phyloP scores from a whole-genome alignment of 2,888 invertebrate genomes.

The Melitaea athalia region DNA sequence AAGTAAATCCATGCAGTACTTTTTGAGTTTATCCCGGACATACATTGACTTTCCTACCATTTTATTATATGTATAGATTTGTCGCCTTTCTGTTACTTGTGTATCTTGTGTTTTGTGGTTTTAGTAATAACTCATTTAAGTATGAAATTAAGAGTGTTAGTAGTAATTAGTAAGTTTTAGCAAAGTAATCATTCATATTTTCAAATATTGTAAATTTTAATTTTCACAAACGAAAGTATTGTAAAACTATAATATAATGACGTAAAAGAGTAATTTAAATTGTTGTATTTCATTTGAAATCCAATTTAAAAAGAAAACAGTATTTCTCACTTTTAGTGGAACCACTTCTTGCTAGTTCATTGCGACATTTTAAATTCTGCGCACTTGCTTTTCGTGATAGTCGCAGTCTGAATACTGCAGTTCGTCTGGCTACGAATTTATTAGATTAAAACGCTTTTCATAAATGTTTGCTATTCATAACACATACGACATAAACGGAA shows the following conservation, averaged over 20 bases:
- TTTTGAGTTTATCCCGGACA: no score
- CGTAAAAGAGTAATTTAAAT: not conserved
- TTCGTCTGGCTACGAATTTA: slow-evolving; percentile 7
- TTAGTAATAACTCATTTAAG: no score
- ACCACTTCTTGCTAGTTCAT: slow-evolving; percentile 33
- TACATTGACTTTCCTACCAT: no score
- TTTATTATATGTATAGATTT: no score
- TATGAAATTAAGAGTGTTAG: no score
- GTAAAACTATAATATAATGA: no score
- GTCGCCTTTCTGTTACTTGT: not conserved
- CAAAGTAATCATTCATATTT: no score
- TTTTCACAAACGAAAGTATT: no score
- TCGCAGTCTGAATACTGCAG: slow-evolving; percentile 16
- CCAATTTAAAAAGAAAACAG: not conserved
- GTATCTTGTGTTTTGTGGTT: not conserved
- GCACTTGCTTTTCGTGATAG: slow-evolving; percentile 35
- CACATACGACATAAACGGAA: not conserved
- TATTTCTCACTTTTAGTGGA: slow-evolving; percentile 7
- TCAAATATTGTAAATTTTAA: no score
- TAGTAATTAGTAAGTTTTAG: no score
- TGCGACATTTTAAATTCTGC: slow-evolving; percentile 34
- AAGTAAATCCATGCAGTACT: no score
- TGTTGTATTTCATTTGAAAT: not conserved
- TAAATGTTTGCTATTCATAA: not conserved
- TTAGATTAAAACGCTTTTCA: slow-evolving; percentile 1